Evolutionary conservation across 2,797 vertebrate species (phyloP), one percentile per base, ranked within the genome.

Genomic region (Sparidentex hasta): DNA sequence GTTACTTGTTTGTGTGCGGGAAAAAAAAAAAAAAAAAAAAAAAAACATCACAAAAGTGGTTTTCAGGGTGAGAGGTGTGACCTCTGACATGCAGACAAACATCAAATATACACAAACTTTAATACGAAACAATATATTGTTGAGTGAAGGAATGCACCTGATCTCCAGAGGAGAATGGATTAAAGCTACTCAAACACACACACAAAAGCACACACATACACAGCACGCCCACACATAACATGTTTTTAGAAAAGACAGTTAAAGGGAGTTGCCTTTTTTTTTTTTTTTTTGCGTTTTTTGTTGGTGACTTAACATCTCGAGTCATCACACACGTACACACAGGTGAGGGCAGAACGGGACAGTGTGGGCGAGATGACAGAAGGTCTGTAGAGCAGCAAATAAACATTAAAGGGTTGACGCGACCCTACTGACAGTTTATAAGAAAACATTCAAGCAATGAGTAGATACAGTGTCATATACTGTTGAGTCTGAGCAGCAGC

Each of bases 81-180:
- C 83, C 83, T 86, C 69, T 87, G 85, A 87, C 71, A 81, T 70
- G n/a, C 18, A 79, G 59, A 81, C 77, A 84, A 80, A 67, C 58
- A 77, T 68, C 48, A 47, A 14, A 2, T 50, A 23, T 23, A 79
- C 64, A 72, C 81, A 67, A 38, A 68, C 56, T 64, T 20, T 63
- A 57, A 86, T 63, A 64, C 64, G 41, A 65, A 38, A 63, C 68
- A 76, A 29, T 14, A 21, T 76, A 73, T 71, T 68, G 92, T 41
- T 90, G 87, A 91, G 88, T 92, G 89, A 92, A 82, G 90, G 88
- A 91, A 92, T 90, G 81, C 89, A 92, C 89, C 89, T 92, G 92
- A 93, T 85, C 74, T 77, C 43, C 44, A 72, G 57, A 61, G 83
- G 67, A 54, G 58, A 71, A 65, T 33, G 46, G 62, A 65, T 62